Base-by-base conservation (phyloP, 1,140 invertebrate species). In the Drosophila pallidifrons region DNA sequence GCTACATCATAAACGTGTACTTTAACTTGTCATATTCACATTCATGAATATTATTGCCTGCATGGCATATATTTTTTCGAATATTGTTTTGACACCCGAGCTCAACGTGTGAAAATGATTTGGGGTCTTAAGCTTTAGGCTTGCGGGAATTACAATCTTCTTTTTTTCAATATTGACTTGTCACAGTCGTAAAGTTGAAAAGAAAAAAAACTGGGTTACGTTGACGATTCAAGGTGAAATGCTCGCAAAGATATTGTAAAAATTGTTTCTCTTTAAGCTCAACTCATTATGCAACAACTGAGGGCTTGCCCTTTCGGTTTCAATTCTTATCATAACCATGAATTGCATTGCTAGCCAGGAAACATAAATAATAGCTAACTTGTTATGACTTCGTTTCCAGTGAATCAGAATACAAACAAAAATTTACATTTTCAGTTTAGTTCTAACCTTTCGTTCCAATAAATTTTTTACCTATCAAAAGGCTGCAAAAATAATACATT, bases 81-180 rank as follows among this genome's bases (percentile, higher is more conserved):
- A 16, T 63, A 49, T 16, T 5, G 4, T 66, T 67, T 67, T 47
- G 57, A 63, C 79, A 75, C 71, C 35, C 11, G n/a, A 60, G 41
- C 51, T 41, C 20, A 73, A 87, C 45, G 83, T 88, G 85, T 88
- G 83, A 88, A 89, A 77, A 88, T 49, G 52, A 68, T 82, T 69
- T 57, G 60, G 43, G 81, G 47, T 72, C 75, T 59, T 45, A 15
- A 11, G 58, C 45, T 46, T 82, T 43, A 13, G 41, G 41, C n/a
- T 43, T 88, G 83, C 83, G 83, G 83, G 83, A 57, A 89, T 81
- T 80, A 77, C 83, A 81, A 52, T 38, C 65, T 55, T 64, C 58
- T 64, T 38, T 38, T 38, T 38, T 63, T 51, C 49, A 76, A 57
- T 88, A 83, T 89, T 83, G 74, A 72, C 69, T 72, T 75, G 67